These are phyloP conservation scores for Cygnus atratus DNA, from an alignment of 2,113 vertebrate genomes.

Conservation along the genomic window DNA sequence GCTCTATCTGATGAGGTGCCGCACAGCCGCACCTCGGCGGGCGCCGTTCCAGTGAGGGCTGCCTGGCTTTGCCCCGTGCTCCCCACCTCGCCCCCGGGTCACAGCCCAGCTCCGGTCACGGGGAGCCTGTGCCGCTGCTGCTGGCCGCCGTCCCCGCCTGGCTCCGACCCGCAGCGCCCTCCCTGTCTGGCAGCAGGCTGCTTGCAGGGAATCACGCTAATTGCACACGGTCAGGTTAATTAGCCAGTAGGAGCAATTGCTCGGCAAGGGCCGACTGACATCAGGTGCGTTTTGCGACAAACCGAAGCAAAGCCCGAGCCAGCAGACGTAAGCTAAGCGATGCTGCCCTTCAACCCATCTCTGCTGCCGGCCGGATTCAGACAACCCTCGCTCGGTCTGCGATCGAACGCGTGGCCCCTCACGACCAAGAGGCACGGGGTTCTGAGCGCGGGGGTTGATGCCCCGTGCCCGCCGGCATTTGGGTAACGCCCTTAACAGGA, in stretches of 20 bases:
- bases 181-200: neutral
- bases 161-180: neutral
- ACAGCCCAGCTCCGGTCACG: no score
- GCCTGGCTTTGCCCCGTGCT: no score
- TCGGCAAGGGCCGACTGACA: neutral
- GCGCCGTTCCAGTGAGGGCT: no score
- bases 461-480: neutral
- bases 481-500: neutral
- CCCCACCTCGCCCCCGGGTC: no score
- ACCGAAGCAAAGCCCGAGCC: rapidly evolving
- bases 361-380: neutral
- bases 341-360: neutral
- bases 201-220: neutral
- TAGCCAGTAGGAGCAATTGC: rapidly evolving
- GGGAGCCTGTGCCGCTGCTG: no score
- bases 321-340: neutral
- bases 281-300: rapidly evolving
- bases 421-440: neutral
- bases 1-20: neutral
- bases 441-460: neutral
- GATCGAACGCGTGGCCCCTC: neutral
- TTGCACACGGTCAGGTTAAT: rapidly evolving
- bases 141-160: no score
- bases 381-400: neutral
- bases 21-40: no score